phyloP scores from a whole-genome alignment of 2,888 invertebrate species.

The Epistrophe grossulariae region DNA sequence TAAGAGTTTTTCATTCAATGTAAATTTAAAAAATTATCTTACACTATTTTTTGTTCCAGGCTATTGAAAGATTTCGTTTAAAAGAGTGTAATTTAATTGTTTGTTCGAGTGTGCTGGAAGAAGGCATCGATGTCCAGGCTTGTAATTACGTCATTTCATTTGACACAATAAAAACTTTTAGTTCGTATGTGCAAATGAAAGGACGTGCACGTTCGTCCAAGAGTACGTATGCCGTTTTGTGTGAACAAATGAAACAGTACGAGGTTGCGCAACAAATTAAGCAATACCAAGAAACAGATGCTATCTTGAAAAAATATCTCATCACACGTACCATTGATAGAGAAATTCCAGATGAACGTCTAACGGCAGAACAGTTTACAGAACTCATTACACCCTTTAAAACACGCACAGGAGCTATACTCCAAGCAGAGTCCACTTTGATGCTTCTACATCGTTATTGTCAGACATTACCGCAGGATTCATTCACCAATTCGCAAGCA shows the following conservation, averaged over 20 bases:
- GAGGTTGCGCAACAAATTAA: constrained; percentile 82
- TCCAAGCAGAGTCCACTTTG: constrained; percentile 78
- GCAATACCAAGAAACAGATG: constrained; percentile 85
- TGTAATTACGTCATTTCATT: constrained; percentile 92
- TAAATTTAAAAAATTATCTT: background rate
- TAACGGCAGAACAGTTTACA: constrained; percentile 86
- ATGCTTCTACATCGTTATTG: constrained; percentile 92
- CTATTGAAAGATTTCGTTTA: constrained; percentile 85
- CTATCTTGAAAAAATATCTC: constrained; percentile 85
- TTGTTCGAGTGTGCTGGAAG: constrained; percentile 93
- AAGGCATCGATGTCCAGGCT: constrained; percentile 93
- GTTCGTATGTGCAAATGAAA: constrained; percentile 95
- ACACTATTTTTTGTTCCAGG: constrained; percentile 77
- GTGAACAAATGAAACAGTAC: constrained; percentile 80
- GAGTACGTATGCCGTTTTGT: constrained; percentile 87
- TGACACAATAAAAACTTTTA: constrained; percentile 89
- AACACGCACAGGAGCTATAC: constrained; percentile 79
- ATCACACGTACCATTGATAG: constrained; percentile 86
- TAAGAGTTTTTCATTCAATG: constrained; percentile 50
- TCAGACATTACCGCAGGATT: constrained; percentile 90
- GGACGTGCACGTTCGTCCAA: constrained; percentile 90
- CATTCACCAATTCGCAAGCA: constrained; percentile 85
- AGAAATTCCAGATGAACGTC: constrained; percentile 84
- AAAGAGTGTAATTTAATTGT: constrained; percentile 88
- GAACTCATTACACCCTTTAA: constrained; percentile 80